These are phyloP conservation scores for Drosophila meridionalis DNA, from an alignment of 2,888 invertebrate species.

Conservation along the genomic window DNA sequence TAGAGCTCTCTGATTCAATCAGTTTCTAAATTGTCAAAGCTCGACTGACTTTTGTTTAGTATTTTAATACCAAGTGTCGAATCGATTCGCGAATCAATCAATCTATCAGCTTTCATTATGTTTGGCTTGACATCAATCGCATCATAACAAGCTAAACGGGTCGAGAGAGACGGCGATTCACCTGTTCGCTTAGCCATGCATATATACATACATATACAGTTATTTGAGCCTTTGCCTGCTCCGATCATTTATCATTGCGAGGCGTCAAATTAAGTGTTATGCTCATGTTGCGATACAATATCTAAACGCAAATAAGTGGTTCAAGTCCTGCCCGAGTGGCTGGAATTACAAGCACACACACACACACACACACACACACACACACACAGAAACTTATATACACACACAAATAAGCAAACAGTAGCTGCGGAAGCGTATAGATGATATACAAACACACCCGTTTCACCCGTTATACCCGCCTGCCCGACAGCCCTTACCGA, in stretches of 20 bases:
- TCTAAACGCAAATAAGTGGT: constrained; percentile 35
- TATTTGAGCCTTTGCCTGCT: constrained; percentile 39
- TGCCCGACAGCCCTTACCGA: constrained; percentile 5
- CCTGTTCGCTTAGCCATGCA: constrained; percentile 45
- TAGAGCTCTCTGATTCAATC: constrained; percentile 5
- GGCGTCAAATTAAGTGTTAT: constrained; percentile 61
- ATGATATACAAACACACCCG: constrained; percentile 9
- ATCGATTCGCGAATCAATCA: constrained; percentile 28
- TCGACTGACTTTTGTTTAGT: background rate
- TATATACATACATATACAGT: constrained; percentile 28
- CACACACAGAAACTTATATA: background rate
- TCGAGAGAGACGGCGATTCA: constrained; percentile 10
- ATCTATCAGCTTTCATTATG: constrained; percentile 20
- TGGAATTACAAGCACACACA: constrained; percentile 12
- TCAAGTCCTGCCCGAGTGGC: constrained; percentile 35
- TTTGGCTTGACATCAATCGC: constrained; percentile 24
- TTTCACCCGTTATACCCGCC: constrained; percentile 31
- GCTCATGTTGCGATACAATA: constrained; percentile 56
- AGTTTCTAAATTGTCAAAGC: constrained; percentile 3
- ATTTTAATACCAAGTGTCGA: background rate
- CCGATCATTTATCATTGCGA: constrained; percentile 56
- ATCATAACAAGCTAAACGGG: constrained; percentile 6
- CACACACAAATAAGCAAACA: background rate
- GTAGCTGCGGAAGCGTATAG: constrained; percentile 28
- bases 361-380: background rate